phyloP scores from a whole-genome alignment of 2,888 invertebrate species.

The Tineola bisselliella region DNA sequence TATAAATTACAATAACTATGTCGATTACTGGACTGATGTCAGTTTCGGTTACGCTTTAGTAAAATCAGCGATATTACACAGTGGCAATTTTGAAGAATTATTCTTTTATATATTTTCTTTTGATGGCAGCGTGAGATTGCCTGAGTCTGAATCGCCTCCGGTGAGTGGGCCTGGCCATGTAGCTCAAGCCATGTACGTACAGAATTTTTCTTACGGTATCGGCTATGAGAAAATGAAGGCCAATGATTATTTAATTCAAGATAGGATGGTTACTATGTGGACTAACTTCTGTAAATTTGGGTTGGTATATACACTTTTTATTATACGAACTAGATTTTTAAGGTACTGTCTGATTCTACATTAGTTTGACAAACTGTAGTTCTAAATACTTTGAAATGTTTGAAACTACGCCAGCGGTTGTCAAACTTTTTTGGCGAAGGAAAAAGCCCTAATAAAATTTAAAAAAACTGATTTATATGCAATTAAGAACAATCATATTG shows the following conservation, averaged over 20 bases:
- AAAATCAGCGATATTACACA: neutral
- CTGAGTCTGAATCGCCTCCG: neutral
- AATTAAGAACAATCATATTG: no score
- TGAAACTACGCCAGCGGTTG: no score
- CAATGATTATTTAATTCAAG: slow-evolving; percentile 5
- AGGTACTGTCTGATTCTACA: no score
- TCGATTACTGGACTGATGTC: slow-evolving; percentile 2
- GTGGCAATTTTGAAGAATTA: neutral
- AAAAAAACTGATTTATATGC: no score
- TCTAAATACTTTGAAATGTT: no score
- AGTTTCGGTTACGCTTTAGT: neutral
- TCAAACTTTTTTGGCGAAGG: no score
- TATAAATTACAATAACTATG: neutral
- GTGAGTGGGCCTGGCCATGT: neutral
- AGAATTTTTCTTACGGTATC: slow-evolving; percentile 4
- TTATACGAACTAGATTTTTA: no score
- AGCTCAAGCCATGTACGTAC: neutral
- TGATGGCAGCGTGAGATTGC: neutral
- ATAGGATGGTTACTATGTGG: slow-evolving; percentile 9
- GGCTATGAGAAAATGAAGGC: neutral
- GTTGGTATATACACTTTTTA: neutral
- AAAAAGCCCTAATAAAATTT: no score
- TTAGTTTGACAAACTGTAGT: no score
- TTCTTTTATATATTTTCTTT: slow-evolving; percentile 7
- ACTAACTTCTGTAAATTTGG: slow-evolving; percentile 6